Base-by-base conservation (phyloP, 1,140 invertebrate genomes). In the Ridgeia piscesae region DNA sequence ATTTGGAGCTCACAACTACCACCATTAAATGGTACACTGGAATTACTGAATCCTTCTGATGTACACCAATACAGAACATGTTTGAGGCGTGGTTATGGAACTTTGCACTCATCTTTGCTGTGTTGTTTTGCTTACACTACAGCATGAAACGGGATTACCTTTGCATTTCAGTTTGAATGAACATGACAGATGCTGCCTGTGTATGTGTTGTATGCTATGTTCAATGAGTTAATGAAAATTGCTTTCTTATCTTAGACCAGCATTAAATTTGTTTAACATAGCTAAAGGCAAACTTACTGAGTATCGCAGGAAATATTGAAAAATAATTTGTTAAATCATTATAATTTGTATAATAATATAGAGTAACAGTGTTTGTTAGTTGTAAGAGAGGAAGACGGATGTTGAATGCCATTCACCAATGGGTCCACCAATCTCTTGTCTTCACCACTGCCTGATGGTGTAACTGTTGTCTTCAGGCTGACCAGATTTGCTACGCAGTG, bases 401-500 rank as follows among this genome's bases (percentile, higher is more conserved):
- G 42, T 77, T 77, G 27, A 77, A 77, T 77, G 58, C 58, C 58
- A 27, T 77, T 17, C 27, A 77, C 58, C 17, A 21, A 21, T 77
- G 42, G 42, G 42, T 42, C 4, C 42, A 77, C 58, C 58, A 77
- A 14, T 77, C 58, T 11, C 42, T 42, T 4, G 11, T 42, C 4
- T n/a, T n/a, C n/a, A n/a, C n/a, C n/a, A n/a, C n/a, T 42, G 42
- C 11, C 89, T 89, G 9, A 89, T 89, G 89, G 34, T 34, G 9
- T 89, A 9, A 4, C 34, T 34, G 35, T 42, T n/a, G 88, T 91
- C 97, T 97, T 94, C 96, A 99, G 99, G 98, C 99, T 95, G 98
- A 99, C 96, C 99, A 99, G 96, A 99, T 99, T 95, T 99, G 99
- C 96, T 99, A 99, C 96, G 98, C 99, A 94, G 99, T 99, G 88